Conservation (phyloP, 2,888 invertebrate species). For the Callinectes sapidus region DNA sequence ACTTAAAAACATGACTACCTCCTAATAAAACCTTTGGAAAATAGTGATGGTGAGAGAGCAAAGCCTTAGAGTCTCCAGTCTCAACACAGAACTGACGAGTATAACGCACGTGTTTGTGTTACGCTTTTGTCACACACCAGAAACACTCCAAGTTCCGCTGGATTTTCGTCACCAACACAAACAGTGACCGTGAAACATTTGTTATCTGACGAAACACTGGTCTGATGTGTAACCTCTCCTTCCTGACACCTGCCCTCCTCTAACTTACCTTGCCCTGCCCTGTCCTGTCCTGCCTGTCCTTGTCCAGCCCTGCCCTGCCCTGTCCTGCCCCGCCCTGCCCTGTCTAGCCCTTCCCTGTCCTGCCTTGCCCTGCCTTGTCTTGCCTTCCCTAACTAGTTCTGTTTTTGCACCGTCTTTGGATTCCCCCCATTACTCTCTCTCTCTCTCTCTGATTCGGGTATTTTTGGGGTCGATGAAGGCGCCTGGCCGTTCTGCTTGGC, state of each 20-base stretch:
- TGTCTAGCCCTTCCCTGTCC: neutral
- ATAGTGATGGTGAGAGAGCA: too few relatives aligned
- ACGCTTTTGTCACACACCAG: neutral
- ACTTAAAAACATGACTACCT: too few relatives aligned
- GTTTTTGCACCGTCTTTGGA: neutral
- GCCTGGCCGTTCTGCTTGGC: neutral
- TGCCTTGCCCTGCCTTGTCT: neutral
- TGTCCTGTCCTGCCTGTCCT: neutral
- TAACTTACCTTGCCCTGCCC: neutral
- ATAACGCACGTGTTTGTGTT: neutral
- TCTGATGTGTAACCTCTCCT: neutral
- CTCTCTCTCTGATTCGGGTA: neutral
- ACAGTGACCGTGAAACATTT: neutral
- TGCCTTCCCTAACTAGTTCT: neutral
- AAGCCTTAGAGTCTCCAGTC: neutral
- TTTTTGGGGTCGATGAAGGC: neutral
- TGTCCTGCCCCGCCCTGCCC: neutral
- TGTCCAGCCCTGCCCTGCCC: neutral
- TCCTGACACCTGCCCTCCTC: neutral
- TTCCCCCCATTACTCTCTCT: neutral
- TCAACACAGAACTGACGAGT: neutral
- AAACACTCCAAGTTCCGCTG: neutral
- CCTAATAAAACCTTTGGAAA: too few relatives aligned
- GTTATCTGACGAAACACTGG: slow-evolving; percentile 11
- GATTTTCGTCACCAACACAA: slow-evolving; percentile 28